Evolutionary conservation across 2,797 vertebrate genomes (phyloP).

Genomic region (Rhabdomys pumilio): DNA sequence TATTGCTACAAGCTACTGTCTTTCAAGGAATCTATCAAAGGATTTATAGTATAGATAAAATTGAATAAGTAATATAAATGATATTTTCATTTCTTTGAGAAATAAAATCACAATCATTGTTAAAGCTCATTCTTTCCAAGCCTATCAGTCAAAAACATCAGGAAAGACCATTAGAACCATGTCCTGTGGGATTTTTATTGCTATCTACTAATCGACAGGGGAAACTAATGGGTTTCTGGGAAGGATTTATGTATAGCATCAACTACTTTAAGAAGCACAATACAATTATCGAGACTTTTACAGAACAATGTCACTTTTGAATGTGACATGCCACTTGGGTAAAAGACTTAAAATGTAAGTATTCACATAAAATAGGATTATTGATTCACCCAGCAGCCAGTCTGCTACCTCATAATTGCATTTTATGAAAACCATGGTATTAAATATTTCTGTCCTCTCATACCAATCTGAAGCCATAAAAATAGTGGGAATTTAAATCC

Average conservation of each 20-base stretch:
- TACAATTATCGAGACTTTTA: constrained; percentile 81
- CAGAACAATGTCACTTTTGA: constrained; percentile 80
- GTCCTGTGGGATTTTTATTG: constrained; percentile 75
- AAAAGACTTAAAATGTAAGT: constrained; percentile 78
- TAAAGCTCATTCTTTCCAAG: constrained; percentile 63
- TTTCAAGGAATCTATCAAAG: constrained; percentile 8
- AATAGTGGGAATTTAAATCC: constrained; percentile 2
- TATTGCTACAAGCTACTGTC: not conserved
- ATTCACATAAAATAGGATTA: constrained; percentile 80
- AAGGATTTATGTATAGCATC: constrained; percentile 79
- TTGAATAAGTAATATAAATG: constrained; percentile 36
- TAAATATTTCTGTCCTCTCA: constrained; percentile 65
- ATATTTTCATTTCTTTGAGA: constrained; percentile 39
- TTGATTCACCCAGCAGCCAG: constrained; percentile 76
- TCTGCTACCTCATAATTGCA: constrained; percentile 62
- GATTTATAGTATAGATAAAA: constrained; percentile 56
- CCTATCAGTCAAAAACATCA: constrained; percentile 67
- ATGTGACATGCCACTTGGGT: constrained; percentile 72
- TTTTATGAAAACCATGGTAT: constrained; percentile 74
- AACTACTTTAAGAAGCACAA: constrained; percentile 74
- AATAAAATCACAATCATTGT: constrained; percentile 17
- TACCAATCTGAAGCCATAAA: constrained; percentile 17
- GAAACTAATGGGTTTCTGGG: constrained; percentile 83
- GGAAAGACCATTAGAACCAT: constrained; percentile 70
- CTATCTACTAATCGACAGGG: constrained; percentile 78